These are phyloP conservation scores for Aradus depressus DNA, from an alignment of 2,888 invertebrate species.

Conservation along the genomic window DNA sequence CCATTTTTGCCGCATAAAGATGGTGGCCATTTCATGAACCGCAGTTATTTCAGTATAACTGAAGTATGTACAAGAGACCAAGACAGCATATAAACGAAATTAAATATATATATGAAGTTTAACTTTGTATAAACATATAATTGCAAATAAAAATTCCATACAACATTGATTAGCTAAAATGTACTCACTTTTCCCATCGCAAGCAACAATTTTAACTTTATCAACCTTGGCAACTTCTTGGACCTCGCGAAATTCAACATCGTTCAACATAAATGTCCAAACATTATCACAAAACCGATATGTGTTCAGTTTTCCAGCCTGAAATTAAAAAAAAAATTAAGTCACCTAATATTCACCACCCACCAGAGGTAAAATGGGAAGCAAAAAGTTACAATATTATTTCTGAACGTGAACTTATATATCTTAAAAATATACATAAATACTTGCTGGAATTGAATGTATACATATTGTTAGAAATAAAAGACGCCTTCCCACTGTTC, in stretches of 20 bases:
- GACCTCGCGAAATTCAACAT: constrained; percentile 93
- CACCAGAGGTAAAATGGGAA: not conserved
- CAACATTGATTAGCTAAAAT: not conserved
- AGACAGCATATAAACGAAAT: too few species aligned
- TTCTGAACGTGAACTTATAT: not conserved
- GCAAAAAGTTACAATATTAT: not conserved
- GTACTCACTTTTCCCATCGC: constrained; percentile 78
- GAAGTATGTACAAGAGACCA: too few species aligned
- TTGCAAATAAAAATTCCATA: not conserved
- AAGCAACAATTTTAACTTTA: constrained; percentile 94
- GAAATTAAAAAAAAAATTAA: constrained; percentile 23
- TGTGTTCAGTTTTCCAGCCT: constrained; percentile 50
- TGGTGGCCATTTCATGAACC: too few species aligned
- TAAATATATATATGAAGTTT: not conserved
- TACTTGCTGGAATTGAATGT: too few species aligned
- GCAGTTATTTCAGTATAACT: too few species aligned
- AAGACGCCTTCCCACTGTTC: too few species aligned
- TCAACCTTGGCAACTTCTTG: constrained; percentile 86
- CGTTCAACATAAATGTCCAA: constrained; percentile 98
- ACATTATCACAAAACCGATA: constrained; percentile 97
- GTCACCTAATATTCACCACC: not conserved
- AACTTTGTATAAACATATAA: not conserved
- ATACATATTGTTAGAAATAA: too few species aligned
- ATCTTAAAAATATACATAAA: not conserved
- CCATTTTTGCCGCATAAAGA: too few species aligned